Conservation (phyloP, 1,140 invertebrate species). For the Drosophila littoralis region DNA sequence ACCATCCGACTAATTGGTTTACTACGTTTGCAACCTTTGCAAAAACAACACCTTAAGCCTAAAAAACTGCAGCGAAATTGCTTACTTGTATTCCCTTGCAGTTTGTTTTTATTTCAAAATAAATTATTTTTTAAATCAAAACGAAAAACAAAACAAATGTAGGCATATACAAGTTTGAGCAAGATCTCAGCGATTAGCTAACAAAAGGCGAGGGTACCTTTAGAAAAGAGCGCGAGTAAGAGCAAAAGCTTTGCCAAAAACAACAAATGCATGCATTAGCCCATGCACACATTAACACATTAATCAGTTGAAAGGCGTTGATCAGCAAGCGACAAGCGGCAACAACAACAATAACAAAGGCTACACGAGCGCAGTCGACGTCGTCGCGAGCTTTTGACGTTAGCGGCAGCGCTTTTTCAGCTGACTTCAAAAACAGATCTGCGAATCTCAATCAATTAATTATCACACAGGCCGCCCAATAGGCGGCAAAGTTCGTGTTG, state of each 20-base stretch:
- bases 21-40: no score
- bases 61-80: background rate
- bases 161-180: slow-evolving; percentile 18
- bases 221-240: background rate
- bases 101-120: background rate
- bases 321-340: slow-evolving; percentile 26
- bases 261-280: slow-evolving; percentile 4
- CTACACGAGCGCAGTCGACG: slow-evolving; percentile 12
- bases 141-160: slow-evolving; percentile 4
- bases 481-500: slow-evolving; percentile 25
- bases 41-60: no score
- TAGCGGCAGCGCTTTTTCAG: slow-evolving; percentile 13
- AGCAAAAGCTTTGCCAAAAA: slow-evolving; percentile 28
- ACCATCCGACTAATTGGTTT: no score
- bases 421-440: slow-evolving; percentile 29
- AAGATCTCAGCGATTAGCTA: slow-evolving; percentile 30
- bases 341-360: slow-evolving; percentile 37
- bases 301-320: slow-evolving; percentile 36
- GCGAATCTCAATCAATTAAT: slow-evolving; percentile 4
- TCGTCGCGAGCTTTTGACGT: slow-evolving; percentile 20
- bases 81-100: background rate
- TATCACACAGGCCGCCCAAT: slow-evolving; percentile 5
- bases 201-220: slow-evolving; percentile 30
- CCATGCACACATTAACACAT: background rate
- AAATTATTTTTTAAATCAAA: slow-evolving; percentile 7